Conservation (phyloP, 2,797 vertebrate genomes). For the Apogon hyalosoma region DNA sequence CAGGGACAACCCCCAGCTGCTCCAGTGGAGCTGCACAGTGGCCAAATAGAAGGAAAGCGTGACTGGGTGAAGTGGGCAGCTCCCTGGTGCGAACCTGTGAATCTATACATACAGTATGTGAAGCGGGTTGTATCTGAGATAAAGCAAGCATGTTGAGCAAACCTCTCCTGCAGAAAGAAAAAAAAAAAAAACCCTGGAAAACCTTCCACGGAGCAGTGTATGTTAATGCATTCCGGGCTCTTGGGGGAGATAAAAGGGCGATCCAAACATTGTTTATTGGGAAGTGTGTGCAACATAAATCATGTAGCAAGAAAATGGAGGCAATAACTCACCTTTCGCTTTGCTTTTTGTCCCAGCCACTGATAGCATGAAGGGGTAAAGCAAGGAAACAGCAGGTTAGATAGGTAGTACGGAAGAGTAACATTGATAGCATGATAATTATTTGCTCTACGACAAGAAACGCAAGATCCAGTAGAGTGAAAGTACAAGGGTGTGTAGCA, state of each 20-base stretch:
- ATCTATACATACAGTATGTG: conserved; percentile 58
- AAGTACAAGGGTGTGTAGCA: conserved; percentile 19
- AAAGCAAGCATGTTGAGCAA: conserved; percentile 38
- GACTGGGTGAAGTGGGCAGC: conserved; percentile 47
- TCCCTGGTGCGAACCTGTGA: conserved; percentile 54
- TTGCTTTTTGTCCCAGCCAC: conserved; percentile 96
- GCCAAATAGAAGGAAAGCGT: conserved; percentile 51
- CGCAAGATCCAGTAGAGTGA: conserved; percentile 25
- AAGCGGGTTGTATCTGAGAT: conserved; percentile 42
- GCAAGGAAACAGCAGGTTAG: conserved; percentile 89
- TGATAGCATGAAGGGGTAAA: conserved; percentile 86
- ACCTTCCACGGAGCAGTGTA: conserved; percentile 64
- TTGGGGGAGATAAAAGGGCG: conserved; percentile 77
- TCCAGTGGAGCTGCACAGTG: conserved; percentile 63
- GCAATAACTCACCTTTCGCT: conserved; percentile 95
- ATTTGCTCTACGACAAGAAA: conserved; percentile 44
- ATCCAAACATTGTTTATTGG: conserved; percentile 82
- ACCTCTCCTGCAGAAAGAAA: conserved; percentile 31
- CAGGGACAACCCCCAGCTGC: conserved; percentile 60
- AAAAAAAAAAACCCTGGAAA: conserved; percentile 37
- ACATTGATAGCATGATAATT: conserved; percentile 56
- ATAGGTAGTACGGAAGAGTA: conserved; percentile 52
- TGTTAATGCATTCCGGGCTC: conserved; percentile 77
- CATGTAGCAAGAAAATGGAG: conserved; percentile 82
- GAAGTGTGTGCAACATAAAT: conserved; percentile 82